Percentiles rank a stretch among this genome's conserved stretches.
Conservation (phyloP, 2,888 invertebrate genomes). For the Dynastes tityus region DNA sequence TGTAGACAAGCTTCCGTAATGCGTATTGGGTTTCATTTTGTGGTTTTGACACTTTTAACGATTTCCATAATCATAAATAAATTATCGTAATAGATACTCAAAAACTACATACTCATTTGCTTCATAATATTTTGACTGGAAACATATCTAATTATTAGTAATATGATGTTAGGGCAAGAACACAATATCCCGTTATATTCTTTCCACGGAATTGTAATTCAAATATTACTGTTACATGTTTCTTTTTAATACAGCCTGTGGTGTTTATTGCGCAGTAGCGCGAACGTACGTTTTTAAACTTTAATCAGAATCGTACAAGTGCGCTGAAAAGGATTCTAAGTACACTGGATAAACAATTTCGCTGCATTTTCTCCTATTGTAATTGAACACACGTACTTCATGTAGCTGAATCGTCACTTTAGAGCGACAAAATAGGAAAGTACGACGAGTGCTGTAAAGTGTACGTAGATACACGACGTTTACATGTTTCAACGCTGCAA, state of each 20-base stretch:
- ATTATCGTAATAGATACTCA: not conserved
- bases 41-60: slow-evolving; percentile 1
- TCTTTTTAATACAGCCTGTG: not conserved
- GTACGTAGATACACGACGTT: not conserved
- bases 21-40: not conserved
- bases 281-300: not conserved
- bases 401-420: slow-evolving; percentile 3
- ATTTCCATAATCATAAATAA: not conserved
- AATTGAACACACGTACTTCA: slow-evolving; percentile 16
- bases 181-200: too few relatives aligned
- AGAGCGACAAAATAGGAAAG: not conserved
- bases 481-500: not conserved
- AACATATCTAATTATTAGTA: too few relatives aligned
- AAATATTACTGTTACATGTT: too few relatives aligned
- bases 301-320: slow-evolving; percentile 7
- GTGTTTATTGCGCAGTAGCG: not conserved
- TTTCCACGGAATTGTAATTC: too few relatives aligned
- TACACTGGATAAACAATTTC: slow-evolving; percentile 2
- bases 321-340: not conserved
- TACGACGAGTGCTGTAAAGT: not conserved
- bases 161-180: too few relatives aligned
- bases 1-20: not conserved
- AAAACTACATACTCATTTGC: slow-evolving; percentile 3
- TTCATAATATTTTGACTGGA: not conserved
- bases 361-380: slow-evolving; percentile 8